phyloP scores from a whole-genome alignment of 2,797 vertebrate genomes.

The Natrix natrix region DNA sequence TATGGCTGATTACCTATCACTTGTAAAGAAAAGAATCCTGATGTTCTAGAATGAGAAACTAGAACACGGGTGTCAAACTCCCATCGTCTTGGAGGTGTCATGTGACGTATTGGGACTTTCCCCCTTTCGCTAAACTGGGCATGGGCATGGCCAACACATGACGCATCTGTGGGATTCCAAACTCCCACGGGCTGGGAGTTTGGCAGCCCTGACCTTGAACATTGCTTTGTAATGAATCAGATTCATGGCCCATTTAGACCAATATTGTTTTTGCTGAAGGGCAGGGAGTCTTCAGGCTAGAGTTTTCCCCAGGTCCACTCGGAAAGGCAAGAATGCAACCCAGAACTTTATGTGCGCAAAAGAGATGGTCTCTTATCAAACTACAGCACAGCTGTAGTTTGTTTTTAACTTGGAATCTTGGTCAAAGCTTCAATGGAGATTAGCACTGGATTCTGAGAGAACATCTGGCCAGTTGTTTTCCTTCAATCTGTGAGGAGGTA shows the following conservation, averaged over 20 bases:
- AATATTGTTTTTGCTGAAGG: background rate
- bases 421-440: background rate
- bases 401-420: background rate
- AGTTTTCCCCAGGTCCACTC: background rate
- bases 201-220: background rate
- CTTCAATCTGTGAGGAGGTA: background rate
- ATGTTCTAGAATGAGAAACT: background rate
- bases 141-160: too few relatives aligned
- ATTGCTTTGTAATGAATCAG: background rate
- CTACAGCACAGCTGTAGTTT: background rate
- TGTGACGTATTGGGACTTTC: too few relatives aligned
- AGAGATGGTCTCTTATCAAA: background rate
- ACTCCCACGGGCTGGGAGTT: too few relatives aligned
- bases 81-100: too few relatives aligned
- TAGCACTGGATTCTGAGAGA: background rate
- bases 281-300: background rate
- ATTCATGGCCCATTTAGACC: background rate
- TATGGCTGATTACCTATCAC: background rate
- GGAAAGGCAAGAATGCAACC: background rate
- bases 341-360: background rate
- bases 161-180: too few relatives aligned
- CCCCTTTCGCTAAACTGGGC: too few relatives aligned
- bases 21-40: background rate
- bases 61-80: background rate
- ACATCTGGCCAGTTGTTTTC: background rate